Conservation (phyloP, 2,113 vertebrate genomes). For the Hemiscyllium ocellatum region DNA sequence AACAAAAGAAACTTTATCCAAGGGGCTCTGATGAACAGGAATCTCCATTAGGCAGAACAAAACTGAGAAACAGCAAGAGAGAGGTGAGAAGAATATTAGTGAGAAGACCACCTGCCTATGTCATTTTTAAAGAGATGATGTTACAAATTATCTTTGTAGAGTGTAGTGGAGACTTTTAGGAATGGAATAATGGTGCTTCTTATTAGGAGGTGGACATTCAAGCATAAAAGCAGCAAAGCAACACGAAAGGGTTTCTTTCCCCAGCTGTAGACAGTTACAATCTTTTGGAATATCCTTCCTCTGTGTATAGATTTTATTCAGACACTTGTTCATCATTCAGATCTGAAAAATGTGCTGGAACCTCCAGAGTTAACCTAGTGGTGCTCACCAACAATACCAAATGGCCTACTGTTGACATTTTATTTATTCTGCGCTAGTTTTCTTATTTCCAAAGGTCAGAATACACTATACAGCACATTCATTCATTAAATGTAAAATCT, state of each 20-base stretch:
- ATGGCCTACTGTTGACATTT: background rate
- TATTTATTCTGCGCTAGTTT: no score
- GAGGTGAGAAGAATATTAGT: background rate
- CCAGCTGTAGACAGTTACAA: background rate
- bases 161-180: background rate
- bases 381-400: background rate
- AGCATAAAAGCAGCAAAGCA: background rate
- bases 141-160: no score
- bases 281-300: background rate
- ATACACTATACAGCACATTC: background rate
- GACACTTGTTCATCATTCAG: background rate
- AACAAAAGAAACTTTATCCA: background rate
- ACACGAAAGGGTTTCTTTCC: background rate
- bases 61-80: background rate
- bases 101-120: background rate
- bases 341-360: background rate
- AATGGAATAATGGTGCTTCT: background rate
- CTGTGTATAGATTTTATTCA: background rate
- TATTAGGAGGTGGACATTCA: background rate
- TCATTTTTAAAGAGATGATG: no score
- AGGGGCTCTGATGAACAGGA: no score
- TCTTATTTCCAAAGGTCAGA: background rate
- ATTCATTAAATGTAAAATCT: conserved; percentile 29
- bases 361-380: background rate
- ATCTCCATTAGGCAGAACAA: background rate